Conservation (phyloP, 1,140 invertebrate genomes). For the Chironomus striatipennis region DNA sequence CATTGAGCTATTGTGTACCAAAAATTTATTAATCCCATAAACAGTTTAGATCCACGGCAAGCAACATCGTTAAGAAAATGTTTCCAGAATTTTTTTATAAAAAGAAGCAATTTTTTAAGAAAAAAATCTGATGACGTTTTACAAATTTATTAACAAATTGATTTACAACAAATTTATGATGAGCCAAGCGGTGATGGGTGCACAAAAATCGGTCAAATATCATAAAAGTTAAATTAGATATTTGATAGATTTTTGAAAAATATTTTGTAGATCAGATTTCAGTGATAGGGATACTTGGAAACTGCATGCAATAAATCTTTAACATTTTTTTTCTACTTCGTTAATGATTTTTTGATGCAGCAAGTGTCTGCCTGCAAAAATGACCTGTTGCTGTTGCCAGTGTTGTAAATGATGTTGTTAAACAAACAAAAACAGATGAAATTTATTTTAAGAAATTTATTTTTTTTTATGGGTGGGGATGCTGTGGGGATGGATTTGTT, state of each 20-base stretch:
- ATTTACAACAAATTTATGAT: neutral
- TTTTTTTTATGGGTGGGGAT: neutral
- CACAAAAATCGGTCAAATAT: neutral
- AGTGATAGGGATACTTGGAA: neutral
- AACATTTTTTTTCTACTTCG: too few species aligned
- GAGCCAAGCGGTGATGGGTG: neutral
- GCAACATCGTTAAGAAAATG: too few species aligned
- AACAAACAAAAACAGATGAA: neutral
- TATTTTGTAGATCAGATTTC: neutral
- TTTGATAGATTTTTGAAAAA: neutral
- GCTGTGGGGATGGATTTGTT: too few species aligned
- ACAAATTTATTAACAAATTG: conserved; percentile 15
- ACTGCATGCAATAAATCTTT: conserved; percentile 8
- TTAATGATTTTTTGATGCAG: neutral
- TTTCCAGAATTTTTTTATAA: too few species aligned
- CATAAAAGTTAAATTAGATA: too few species aligned
- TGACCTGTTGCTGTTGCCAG: neutral
- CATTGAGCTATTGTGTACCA: too few species aligned
- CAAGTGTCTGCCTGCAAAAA: conserved; percentile 1
- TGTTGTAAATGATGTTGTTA: neutral
- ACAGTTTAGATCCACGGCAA: too few species aligned
- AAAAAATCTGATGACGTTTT: neutral
- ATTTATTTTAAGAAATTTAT: too few species aligned
- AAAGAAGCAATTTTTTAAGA: too few species aligned
- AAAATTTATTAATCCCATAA: too few species aligned